Base-by-base conservation (phyloP, 1,140 invertebrate species). In the Leptopilina boulardi region DNA sequence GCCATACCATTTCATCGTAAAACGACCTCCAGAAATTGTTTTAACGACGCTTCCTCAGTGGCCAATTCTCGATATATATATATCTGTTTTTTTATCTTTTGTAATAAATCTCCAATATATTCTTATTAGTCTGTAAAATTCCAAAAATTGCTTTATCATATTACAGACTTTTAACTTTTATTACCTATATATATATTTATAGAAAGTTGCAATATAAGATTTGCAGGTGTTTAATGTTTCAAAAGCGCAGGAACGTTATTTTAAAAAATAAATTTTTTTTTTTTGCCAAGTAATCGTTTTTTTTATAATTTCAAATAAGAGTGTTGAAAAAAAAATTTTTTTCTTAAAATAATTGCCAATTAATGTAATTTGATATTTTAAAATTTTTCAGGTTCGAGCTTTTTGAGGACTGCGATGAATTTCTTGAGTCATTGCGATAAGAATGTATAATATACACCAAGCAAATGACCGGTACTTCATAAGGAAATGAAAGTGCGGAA, bases 401-500 rank as follows among this genome's bases (percentile, higher is more conserved):
- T 13, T 3, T 13, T 42, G 41, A 13, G 41, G 8, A 3, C 41
- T 3, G 9, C 1, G 8, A 1, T 5, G 11, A 8, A 42, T 42
- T 13, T 42, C 11, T 42, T 42, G 41, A 42, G 41, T 42, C 41
- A 13, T 42, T 1, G 13, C 2, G 15, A 47, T 47, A n/a, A 15
- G 15, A 42, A 3, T 15, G 44, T 0, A 0, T 1, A 1, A 15
- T 42, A 9, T 42, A 15, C 70, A 42, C 75, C 72, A 66, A 71
- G 77, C 76, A 72, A 79, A 77, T 77, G 78, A 79, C 79, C 79
- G 79, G 76, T 83, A 77, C 77, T 80, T 79, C 77, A 78, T 80
- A 81, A 83, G 82, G 79, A 83, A 83, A 83, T 79, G 82, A 81
- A 83, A 83, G 82, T 83, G 74, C 54, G 78, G 79, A 83, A 78